These are phyloP conservation scores for Perca schrenkii DNA, from an alignment of 2,113 vertebrate genomes.

Conservation along the genomic window DNA sequence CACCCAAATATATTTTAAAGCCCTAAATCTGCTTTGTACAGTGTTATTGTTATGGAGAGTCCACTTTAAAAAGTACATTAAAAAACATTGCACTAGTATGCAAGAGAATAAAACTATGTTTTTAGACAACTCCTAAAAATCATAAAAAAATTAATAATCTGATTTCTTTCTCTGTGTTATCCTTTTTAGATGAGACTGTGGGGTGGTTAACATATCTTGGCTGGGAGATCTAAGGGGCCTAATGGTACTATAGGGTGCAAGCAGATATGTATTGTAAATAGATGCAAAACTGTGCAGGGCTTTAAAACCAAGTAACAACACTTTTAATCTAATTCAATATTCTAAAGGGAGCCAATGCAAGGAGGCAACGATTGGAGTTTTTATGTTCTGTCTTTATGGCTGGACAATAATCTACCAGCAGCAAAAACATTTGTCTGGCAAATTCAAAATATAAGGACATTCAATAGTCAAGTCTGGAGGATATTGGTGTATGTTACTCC, in stretches of 20 bases:
- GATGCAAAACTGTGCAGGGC: not conserved
- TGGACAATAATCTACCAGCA: conserved; percentile 18
- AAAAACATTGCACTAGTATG: not conserved
- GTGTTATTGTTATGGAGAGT: not conserved
- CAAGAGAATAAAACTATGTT: not conserved
- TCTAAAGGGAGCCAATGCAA: conserved; percentile 1
- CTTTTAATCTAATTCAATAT: conserved; percentile 30
- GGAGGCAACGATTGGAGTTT: not conserved
- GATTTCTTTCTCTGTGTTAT: conserved; percentile 10
- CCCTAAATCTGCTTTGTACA: not conserved
- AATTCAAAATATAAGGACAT: conserved; percentile 18
- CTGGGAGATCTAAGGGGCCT: conserved; percentile 4
- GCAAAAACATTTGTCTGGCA: conserved; percentile 7
- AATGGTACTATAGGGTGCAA: conserved; percentile 30
- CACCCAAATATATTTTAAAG: not conserved
- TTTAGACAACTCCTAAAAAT: not conserved
- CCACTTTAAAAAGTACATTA: conserved; percentile 1
- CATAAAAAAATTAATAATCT: not conserved
- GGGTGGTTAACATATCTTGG: conserved; percentile 19
- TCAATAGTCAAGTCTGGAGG: not conserved
- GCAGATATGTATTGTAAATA: conserved; percentile 26
- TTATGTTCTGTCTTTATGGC: conserved; percentile 9
- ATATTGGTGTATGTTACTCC: not conserved
- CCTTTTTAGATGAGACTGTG: conserved; percentile 17
- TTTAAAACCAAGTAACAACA: conserved; percentile 41